Evolutionary conservation across 2,888 invertebrate species (phyloP), one percentile per base, ranked within the genome.

Genomic region (Alentia gelatinosa): DNA sequence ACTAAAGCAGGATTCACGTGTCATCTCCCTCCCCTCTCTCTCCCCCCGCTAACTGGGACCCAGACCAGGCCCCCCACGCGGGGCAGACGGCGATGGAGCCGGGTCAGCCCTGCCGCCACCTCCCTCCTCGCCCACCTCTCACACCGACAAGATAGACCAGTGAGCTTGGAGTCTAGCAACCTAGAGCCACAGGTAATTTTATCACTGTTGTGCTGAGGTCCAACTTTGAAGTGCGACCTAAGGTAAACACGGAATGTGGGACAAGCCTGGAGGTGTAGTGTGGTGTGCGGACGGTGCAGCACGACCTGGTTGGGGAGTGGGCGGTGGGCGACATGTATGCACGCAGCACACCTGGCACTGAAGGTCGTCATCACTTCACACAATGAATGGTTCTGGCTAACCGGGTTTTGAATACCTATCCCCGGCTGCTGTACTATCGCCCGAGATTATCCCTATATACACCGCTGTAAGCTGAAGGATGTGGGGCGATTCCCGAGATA

Each of bases 131-230:
- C n/a, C n/a, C 68, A 30, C 12, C 68, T 12, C 68, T 30, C 68
- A 68, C 68, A 56, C n/a, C 56, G 19, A 56, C 56, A 12, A 3
- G 3, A 42, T 56, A 56, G 19, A 56, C 26, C 33, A 68, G 68
- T 30, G n/a, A 68, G 26, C 68, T 30, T 30, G 56, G 30, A 68
- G 30, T 12, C 63, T 42, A 63, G 47, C 68, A 68, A 26, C 4
- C 56, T 56, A 68, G 26, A 30, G 68, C 68, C 68, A 68, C 68
- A 68, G 68, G 68, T 68, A 68, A 68, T 68, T 68, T 68, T 68
- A 68, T 68, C 68, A 68, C 68, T 68, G 56, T 12, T 68, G 68
- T 68, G 33, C 68, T 26, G 68, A 68, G 26, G 68, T 68, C 68
- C 68, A 30, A 19, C 68, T 68, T 68, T 30, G 30, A 68, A 68